These are phyloP conservation scores for Brachionus calyciflorus DNA, from an alignment of 1,140 invertebrate genomes.

Conservation along the genomic window DNA sequence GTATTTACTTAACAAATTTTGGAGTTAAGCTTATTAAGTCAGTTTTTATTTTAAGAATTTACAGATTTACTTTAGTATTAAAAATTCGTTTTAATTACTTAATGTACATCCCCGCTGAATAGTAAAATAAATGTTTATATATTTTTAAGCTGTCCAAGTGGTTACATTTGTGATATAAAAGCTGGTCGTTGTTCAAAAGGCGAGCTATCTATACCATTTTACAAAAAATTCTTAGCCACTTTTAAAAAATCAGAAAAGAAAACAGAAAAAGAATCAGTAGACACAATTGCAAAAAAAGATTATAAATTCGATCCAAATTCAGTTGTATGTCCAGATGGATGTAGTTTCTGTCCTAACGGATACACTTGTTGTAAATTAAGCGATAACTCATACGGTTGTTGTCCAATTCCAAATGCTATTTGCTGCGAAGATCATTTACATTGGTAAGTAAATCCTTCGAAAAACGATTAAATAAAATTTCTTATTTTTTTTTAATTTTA, in stretches of 20 bases:
- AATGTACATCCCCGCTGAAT: too few species aligned
- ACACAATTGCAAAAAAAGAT: constrained; percentile 49
- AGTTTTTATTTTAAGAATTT: too few species aligned
- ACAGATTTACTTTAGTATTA: too few species aligned
- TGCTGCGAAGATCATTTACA: constrained; percentile 54
- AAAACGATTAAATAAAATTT: not conserved
- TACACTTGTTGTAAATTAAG: constrained; percentile 37
- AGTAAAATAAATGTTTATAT: not conserved
- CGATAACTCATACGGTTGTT: constrained; percentile 38
- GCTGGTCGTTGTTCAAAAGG: constrained; percentile 48
- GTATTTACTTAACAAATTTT: too few species aligned
- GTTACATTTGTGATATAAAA: constrained; percentile 52
- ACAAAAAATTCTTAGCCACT: constrained; percentile 14
- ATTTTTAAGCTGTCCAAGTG: constrained; percentile 51
- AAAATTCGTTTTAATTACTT: too few species aligned
- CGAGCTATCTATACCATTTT: constrained; percentile 9
- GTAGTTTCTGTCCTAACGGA: constrained; percentile 37
- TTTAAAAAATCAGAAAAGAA: not conserved
- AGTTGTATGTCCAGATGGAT: constrained; percentile 38
- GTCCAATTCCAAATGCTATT: constrained; percentile 48
- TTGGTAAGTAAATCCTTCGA: constrained; percentile 47
- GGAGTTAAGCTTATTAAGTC: too few species aligned
- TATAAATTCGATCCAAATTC: constrained; percentile 37
- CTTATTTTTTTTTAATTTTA: not conserved
- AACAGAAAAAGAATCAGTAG: not conserved